Conservation (phyloP, 1,140 invertebrate species). For the Cardiocondyla obscurior region DNA sequence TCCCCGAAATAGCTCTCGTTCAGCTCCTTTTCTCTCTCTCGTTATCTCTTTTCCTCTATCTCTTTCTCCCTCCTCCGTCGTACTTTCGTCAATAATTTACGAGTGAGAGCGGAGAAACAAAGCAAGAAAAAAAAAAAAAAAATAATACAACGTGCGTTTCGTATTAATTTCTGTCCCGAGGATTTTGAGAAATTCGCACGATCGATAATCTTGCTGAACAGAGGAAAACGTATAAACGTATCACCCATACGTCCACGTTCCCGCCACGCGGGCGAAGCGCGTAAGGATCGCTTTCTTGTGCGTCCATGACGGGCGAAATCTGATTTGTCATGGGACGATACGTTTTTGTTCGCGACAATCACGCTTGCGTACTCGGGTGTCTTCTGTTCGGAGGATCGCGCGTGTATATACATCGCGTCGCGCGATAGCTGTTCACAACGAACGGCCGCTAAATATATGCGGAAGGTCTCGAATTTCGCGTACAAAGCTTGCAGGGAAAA, state of each 20-base stretch:
- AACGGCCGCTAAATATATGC: not conserved
- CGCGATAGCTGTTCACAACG: not conserved
- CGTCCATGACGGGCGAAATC: not conserved
- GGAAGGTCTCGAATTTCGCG: not conserved
- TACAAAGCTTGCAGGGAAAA: not conserved
- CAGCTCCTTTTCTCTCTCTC: not conserved
- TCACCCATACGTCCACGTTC: not conserved
- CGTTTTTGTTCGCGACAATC: not conserved
- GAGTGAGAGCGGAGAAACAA: not conserved
- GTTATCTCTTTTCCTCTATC: not conserved
- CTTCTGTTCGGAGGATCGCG: not conserved
- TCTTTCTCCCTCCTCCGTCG: not conserved
- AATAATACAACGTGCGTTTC: not conserved
- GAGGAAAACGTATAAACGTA: not conserved
- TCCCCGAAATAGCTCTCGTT: slow-evolving; percentile 12
- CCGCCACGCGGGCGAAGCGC: not conserved
- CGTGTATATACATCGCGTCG: not conserved
- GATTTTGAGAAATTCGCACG: not conserved
- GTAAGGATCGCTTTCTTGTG: not conserved
- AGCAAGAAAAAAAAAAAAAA: not conserved
- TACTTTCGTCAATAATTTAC: not conserved
- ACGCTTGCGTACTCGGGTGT: slow-evolving; percentile 4
- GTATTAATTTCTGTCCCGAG: not conserved
- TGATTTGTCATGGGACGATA: slow-evolving; percentile 23
- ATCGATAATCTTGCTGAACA: not conserved